Base-by-base conservation (phyloP, 2,113 vertebrate genomes). In the Hylia prasina region DNA sequence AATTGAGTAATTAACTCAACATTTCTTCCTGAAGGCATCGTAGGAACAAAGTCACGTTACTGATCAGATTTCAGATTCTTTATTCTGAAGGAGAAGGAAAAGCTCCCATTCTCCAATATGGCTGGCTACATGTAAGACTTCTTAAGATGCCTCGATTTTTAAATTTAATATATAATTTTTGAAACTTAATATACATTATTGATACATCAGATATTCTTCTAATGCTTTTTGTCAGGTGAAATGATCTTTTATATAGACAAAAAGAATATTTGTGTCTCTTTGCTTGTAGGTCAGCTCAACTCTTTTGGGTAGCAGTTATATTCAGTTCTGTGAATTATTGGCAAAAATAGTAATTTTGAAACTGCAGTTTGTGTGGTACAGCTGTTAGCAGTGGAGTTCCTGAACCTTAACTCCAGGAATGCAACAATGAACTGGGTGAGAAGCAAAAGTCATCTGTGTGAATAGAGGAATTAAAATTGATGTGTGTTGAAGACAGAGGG, bases 1-100 rank as follows among this genome's bases (percentile, higher is more conserved):
- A 94, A 95, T 96, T 94, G 91, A 93, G 91, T 96, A 96, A 97
- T 96, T 97, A 96, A 95, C 94, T 94, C 95, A 97, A 84, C 93
- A 82, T 96, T 96, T 96, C 91, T 96, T 96, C 89, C 91, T 97
- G 81, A 91, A 93, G 92, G 90, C 96, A 94, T 90, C 93, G 77
- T 78, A 97, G 76, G 92, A 93, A 89, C 2, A 9, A 92, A 63
- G 75, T 95, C 76, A 8, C 88, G 68, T 86, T 94, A 21, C 81
- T 89, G 93, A 96, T 97, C 93, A 94, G 73, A 95, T 94, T 96
- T 95, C 80, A 95, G 66, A 85, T 86, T 31, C 70, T 87, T 94
- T 87, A 65, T 79, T 95, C 71, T 14, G n/a, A 64, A 63, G 60
- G 56, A 77, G 33, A 14, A 66, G 72, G 70, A 51, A 90, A 69